Base-by-base conservation (phyloP, 2,113 vertebrate genomes). In the Poicephalus meyeri region DNA sequence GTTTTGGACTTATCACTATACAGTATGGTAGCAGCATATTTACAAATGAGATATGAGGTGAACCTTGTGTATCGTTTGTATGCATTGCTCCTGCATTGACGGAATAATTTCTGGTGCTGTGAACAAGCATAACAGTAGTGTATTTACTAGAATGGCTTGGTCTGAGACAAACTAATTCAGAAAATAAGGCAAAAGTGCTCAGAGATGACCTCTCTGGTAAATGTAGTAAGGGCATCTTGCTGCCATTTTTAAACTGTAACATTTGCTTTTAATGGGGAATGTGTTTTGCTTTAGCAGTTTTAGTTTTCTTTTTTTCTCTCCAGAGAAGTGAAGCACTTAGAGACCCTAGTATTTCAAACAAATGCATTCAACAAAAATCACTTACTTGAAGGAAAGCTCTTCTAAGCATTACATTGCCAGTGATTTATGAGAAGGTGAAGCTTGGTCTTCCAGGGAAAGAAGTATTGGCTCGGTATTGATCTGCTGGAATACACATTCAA, bases 1-100 rank as follows among this genome's bases (percentile, higher is more conserved):
- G 7, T 66, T 95, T 52, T 58, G 16, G 33, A 44, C 31, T 70
- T 61, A 25, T 0, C 24, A 10, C 24, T 3, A 4, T 42, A 13
- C 15, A 35, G 21, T 16, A 11, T 44, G 53, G 18, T 55, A 72
- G 39, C 35, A 61, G 39, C 31, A 12, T 33, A 25, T 61, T 86
- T 84, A 29, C 0, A 70, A 70, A 63, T 53, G 50, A 78, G 37
- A 16, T 44, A 19, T 3, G 20, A 64, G 19, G 23, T 33, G 39
- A 64, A 35, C 0, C 0, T 72, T 66, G 6, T 0, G 1, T 63
- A 17, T 79, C 26, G 7, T 25, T 55, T 70, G 17, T 26, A 17
- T 66, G n/a, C 33, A 20, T 66, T 37, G 11, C 18, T 50, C 10
- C 16, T 68, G 52, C 37, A 15, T 28, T 33, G 6, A 76, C n/a